A percentile compares a stretch with the other conserved stretches of the same genome.
phyloP scores from a whole-genome alignment of 2,797 vertebrate genomes.

The Micromesistius poutassou region DNA sequence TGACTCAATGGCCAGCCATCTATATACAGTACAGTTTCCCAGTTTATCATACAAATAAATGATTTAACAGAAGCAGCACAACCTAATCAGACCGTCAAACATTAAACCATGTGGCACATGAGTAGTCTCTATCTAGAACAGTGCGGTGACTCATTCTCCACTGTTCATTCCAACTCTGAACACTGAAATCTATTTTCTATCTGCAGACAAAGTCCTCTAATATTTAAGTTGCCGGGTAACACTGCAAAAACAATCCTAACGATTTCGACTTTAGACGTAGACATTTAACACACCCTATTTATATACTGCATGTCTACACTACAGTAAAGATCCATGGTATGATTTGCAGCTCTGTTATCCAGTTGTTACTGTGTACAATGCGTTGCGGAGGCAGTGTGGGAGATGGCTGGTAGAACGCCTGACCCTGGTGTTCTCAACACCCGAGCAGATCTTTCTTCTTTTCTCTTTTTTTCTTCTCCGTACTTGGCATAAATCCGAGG shows the following conservation, averaged over 20 bases:
- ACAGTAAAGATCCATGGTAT: background rate
- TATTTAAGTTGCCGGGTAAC: background rate
- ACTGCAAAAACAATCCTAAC: background rate
- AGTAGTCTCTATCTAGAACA: slow-evolving; percentile 10
- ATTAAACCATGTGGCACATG: slow-evolving; percentile 57
- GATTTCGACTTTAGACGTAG: background rate
- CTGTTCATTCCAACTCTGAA: background rate
- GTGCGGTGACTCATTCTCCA: slow-evolving; percentile 32
- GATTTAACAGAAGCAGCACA: background rate
- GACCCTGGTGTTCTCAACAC: slow-evolving; percentile 47
- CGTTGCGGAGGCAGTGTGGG: slow-evolving; percentile 36
- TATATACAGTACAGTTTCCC: background rate
- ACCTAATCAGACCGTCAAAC: slow-evolving; percentile 52
- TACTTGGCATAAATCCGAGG: slow-evolving; percentile 76
- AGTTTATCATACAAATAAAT: background rate
- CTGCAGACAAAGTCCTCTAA: background rate
- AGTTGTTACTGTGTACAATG: background rate
- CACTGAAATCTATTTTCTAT: background rate
- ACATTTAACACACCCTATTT: background rate
- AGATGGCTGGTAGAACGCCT: slow-evolving; percentile 53
- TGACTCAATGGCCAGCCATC: background rate
- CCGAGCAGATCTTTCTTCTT: slow-evolving; percentile 34
- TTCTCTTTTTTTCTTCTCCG: slow-evolving; percentile 29
- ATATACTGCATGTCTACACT: background rate
- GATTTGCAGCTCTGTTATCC: background rate